phyloP scores from a whole-genome alignment of 1,140 invertebrate genomes.

The Parapsyche elsis region DNA sequence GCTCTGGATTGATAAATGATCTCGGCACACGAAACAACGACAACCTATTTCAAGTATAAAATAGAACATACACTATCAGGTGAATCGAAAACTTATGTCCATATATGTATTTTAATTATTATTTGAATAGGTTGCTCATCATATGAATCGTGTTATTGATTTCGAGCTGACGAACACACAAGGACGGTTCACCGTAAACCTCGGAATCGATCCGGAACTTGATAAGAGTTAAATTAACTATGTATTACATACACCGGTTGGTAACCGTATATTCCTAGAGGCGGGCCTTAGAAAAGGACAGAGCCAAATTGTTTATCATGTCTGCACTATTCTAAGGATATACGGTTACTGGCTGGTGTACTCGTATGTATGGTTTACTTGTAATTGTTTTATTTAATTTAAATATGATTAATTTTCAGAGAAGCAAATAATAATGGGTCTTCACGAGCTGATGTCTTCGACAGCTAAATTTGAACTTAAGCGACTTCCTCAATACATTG shows the following conservation, averaged over 20 bases:
- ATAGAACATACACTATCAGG: neutral
- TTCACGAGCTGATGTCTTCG: constrained; percentile 72
- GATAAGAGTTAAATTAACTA: constrained; percentile 75
- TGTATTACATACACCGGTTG: too few species aligned
- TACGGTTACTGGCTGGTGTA: too few species aligned
- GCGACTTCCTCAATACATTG: constrained; percentile 72
- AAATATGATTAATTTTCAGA: constrained; percentile 58
- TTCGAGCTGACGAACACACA: constrained; percentile 73
- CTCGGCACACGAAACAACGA: constrained; percentile 68
- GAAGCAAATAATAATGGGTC: constrained; percentile 64
- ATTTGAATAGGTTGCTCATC: constrained; percentile 61
- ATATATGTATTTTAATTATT: too few species aligned
- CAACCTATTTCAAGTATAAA: constrained; percentile 69
- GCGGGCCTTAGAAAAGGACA: too few species aligned
- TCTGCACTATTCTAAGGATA: too few species aligned
- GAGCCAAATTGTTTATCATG: too few species aligned
- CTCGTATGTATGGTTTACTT: too few species aligned
- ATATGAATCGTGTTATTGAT: constrained; percentile 73
- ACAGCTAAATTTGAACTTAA: constrained; percentile 77
- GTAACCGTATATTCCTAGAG: too few species aligned
- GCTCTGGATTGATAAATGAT: constrained; percentile 69
- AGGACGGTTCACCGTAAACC: constrained; percentile 74
- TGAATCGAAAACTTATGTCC: constrained; percentile 61
- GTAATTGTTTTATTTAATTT: neutral
- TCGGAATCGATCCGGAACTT: constrained; percentile 74